Conservation (phyloP, 2,888 invertebrate genomes). For the Lysandra coridon region DNA sequence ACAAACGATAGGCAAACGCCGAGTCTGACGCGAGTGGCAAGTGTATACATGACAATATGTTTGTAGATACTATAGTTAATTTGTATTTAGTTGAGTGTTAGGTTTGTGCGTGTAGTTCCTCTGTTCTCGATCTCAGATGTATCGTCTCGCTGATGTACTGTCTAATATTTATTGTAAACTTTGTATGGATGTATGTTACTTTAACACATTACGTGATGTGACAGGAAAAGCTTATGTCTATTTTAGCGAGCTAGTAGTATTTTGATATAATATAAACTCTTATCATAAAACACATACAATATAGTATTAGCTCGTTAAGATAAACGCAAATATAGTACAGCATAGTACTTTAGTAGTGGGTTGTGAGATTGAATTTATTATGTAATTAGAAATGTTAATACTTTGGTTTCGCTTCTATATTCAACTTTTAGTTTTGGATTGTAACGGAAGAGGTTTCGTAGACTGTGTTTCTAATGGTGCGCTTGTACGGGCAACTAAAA, state of each 20-base stretch:
- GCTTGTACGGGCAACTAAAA: too few relatives aligned
- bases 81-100: slow-evolving; percentile 41
- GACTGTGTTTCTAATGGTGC: not conserved
- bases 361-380: slow-evolving; percentile 52
- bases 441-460: not conserved
- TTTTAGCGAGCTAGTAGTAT: not conserved
- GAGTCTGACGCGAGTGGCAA: slow-evolving; percentile 44
- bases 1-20: not conserved
- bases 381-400: slow-evolving; percentile 27
- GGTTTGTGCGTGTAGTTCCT: slow-evolving; percentile 60
- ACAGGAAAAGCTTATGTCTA: not conserved
- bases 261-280: not conserved
- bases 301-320: not conserved
- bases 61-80: slow-evolving; percentile 41
- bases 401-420: not conserved
- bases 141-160: slow-evolving; percentile 54
- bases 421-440: not conserved
- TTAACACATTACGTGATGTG: not conserved
- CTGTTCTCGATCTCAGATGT: slow-evolving; percentile 68
- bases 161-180: slow-evolving; percentile 49
- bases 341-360: slow-evolving; percentile 51
- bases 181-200: slow-evolving; percentile 12
- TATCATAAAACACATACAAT: not conserved
- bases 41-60: slow-evolving; percentile 51
- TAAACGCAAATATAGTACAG: slow-evolving; percentile 25